These are phyloP conservation scores for Conus ventricosus DNA, from an alignment of 1,140 invertebrate species.

Conservation along the genomic window DNA sequence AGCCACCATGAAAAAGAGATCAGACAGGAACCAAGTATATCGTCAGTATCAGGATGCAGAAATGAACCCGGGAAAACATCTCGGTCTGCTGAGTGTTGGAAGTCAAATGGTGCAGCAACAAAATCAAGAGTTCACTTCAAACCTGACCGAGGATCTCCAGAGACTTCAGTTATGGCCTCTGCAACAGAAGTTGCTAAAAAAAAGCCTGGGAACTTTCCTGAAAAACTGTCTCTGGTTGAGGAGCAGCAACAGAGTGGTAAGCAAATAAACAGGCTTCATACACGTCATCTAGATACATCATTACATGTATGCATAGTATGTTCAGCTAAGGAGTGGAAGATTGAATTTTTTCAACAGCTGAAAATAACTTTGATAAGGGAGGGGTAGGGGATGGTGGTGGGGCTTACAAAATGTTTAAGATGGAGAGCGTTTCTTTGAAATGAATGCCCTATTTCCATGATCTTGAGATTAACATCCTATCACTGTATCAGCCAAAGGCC, in stretches of 20 bases:
- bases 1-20: background rate
- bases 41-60: background rate
- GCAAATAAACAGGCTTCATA: background rate
- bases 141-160: background rate
- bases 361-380: too few relatives aligned
- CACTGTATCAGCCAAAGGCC: too few relatives aligned
- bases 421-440: too few relatives aligned
- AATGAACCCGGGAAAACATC: background rate
- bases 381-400: too few relatives aligned
- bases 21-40: background rate
- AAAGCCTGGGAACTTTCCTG: background rate
- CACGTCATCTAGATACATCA: too few relatives aligned
- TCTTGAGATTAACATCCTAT: too few relatives aligned
- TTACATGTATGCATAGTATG: too few relatives aligned
- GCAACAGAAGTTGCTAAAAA: background rate
- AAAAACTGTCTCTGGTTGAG: background rate
- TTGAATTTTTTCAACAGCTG: too few relatives aligned
- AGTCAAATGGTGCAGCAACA: background rate
- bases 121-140: background rate
- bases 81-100: background rate
- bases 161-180: background rate
- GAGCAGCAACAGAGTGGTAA: constrained; percentile 8
- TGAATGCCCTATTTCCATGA: too few relatives aligned
- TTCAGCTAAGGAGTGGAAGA: too few relatives aligned
- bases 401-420: too few relatives aligned